Evolutionary conservation across 1,140 invertebrate species (phyloP), one percentile per base, ranked within the genome.

Genomic region (Drosophila kurseongensis): DNA sequence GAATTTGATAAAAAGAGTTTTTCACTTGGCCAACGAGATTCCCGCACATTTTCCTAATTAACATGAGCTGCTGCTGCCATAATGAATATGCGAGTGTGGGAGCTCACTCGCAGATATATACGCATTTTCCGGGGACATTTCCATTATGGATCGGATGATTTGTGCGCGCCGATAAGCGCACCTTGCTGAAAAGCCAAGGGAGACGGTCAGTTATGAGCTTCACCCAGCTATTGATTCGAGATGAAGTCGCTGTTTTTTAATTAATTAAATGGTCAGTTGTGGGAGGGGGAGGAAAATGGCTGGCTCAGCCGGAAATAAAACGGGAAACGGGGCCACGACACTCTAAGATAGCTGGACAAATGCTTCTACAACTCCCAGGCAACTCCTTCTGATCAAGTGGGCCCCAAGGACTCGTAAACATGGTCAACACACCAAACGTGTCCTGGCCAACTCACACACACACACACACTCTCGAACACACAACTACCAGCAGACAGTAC

Each of bases 341-440:
- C 56, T 44, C 38, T 16, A 40, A 80, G 59, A 71, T 58, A 71
- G 55, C 51, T 29, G 56, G 68, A 63, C 51, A 84, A 76, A 77
- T 75, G 73, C 62, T 58, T 61, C 47, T 75, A 66, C 74, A 86
- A 83, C 79, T 88, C 83, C 83, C 83, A 56, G 60, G 79, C 83
- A 88, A 82, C 83, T 88, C 77, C 80, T 84, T 79, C 79, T 88
- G 84, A 88, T 88, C 83, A 88, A 88, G 83, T 88, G 79, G 83
- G 60, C 83, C 83, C 83, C 72, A 67, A 88, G 83, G 83, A 88
- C 75, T 88, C 83, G 83, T 88, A 88, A 88, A 88, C 83, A 88
- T 88, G 67, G 66, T 60, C 80, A 72, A 65, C 59, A 68, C 78
- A 79, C 79, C 67, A 67, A 69, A 77, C 74, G 63, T 77, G 74